phyloP scores from a whole-genome alignment of 2,113 vertebrate genomes.

The Indicator maculatus region DNA sequence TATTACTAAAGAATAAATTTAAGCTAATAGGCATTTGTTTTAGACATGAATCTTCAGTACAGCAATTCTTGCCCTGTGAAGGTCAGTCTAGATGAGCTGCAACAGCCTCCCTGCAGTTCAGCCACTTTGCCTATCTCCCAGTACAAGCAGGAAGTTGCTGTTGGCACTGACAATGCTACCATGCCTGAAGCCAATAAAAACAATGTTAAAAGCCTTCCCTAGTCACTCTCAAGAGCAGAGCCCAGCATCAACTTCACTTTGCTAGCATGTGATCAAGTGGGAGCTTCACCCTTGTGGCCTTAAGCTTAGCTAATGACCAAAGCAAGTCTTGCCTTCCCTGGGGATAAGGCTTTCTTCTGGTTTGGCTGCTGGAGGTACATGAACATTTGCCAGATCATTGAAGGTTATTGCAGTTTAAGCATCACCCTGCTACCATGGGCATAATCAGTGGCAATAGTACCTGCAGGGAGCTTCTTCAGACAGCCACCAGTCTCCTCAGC shows the following conservation, averaged over 20 bases:
- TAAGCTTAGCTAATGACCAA: neutral
- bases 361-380: neutral
- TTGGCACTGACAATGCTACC: neutral
- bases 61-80: neutral
- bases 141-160: neutral
- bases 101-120: neutral
- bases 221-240: neutral
- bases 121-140: neutral
- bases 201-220: neutral
- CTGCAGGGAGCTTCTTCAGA: neutral
- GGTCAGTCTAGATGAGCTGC: neutral
- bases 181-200: neutral
- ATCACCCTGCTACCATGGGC: neutral
- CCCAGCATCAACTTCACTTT: neutral
- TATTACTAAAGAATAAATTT: neutral
- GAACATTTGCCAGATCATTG: neutral
- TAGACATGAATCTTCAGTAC: neutral
- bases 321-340: accelerated
- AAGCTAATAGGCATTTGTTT: neutral
- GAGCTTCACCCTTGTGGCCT: neutral
- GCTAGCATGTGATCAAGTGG: accelerated
- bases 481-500: neutral
- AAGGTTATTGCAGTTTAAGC: neutral
- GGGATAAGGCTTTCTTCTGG: neutral
- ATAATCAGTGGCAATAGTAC: neutral